phyloP scores from a whole-genome alignment of 2,888 invertebrate genomes.

The Ennomos fuscantarius region DNA sequence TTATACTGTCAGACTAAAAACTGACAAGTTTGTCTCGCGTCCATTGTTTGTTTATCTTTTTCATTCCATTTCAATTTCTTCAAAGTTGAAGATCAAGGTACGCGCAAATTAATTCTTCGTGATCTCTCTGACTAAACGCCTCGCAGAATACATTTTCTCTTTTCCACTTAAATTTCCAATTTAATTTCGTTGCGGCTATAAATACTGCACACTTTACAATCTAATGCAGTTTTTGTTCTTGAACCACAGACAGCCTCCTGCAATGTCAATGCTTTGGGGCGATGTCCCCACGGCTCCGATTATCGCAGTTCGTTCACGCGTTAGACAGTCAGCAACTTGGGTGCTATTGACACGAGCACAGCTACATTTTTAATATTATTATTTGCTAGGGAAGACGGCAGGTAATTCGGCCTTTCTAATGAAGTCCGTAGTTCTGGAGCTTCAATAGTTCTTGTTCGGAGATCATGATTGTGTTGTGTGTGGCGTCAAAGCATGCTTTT shows the following conservation, averaged over 20 bases:
- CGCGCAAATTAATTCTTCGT: too few relatives aligned
- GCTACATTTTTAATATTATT: conserved; percentile 13
- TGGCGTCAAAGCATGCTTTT: too few relatives aligned
- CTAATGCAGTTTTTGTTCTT: conserved; percentile 20
- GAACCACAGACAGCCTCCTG: conserved; percentile 28
- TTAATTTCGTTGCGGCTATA: conserved; percentile 2
- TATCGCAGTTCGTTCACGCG: conserved; percentile 43
- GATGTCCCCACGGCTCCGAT: conserved; percentile 35
- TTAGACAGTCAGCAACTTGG: conserved; percentile 38
- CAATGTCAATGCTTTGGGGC: conserved; percentile 35
- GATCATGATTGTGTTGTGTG: too few relatives aligned
- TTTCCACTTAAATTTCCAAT: conserved; percentile 6
- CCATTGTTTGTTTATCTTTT: too few relatives aligned
- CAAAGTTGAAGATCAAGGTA: too few relatives aligned
- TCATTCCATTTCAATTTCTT: too few relatives aligned
- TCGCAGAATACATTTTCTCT: not conserved
- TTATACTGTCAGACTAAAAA: too few relatives aligned
- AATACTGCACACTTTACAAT: conserved; percentile 5
- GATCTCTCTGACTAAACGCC: too few relatives aligned
- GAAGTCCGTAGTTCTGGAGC: too few relatives aligned
- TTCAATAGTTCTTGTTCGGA: too few relatives aligned
- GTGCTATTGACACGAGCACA: conserved; percentile 35
- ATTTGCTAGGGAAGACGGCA: not conserved
- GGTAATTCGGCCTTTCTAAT: too few relatives aligned
- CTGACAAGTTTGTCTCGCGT: too few relatives aligned